Evolutionary conservation across 2,888 invertebrate genomes (phyloP), one percentile per base, ranked within the genome.

Genomic region (Nomada hirtipes): DNA sequence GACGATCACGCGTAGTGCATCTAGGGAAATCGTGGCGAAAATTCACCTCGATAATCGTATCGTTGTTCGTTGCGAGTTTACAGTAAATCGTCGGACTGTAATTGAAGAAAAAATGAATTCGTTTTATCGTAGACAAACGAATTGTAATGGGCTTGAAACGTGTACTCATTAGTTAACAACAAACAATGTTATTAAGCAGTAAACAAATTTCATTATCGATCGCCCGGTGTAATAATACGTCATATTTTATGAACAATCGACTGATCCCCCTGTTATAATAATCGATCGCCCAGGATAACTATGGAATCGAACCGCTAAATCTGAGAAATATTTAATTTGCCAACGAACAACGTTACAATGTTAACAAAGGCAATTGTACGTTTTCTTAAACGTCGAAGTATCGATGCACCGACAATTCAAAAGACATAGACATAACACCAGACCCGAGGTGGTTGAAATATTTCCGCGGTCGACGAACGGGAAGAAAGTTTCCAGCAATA

Each of bases 311-410:
- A 1, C 36, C 36, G 7, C 4, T 36, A 7, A 36, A 36, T 4
- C 36, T 7, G 36, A 15, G 2, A 60, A 65, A 20, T 72, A 23
- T 53, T 63, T 75, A 72, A 53, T 18, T 50, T 13, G 71, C 67
- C 76, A 76, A 79, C 36, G 61, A 73, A 67, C 55, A 76, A 78
- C 47, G 26, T 77, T 68, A 72, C 69, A 68, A 64, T 63, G 52
- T 52, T 20, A 55, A 60, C 55, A 4, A 67, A 71, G 67, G 75
- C 23, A 57, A 76, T 74, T 72, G 55, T 9, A 59, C 11, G 57
- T 71, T 63, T 57, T 57, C 53, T 67, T 61, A 23, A 78, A 26
- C n/a, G 13, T 4, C 13, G 18, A 75, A 50, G 26, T 55, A 20
- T 26, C 20, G 20, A 26, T 59, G 72, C 36, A 4, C n/a, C n/a